Evolutionary conservation across 1,140 invertebrate species (phyloP).

Genomic region (Limonius californicus): DNA sequence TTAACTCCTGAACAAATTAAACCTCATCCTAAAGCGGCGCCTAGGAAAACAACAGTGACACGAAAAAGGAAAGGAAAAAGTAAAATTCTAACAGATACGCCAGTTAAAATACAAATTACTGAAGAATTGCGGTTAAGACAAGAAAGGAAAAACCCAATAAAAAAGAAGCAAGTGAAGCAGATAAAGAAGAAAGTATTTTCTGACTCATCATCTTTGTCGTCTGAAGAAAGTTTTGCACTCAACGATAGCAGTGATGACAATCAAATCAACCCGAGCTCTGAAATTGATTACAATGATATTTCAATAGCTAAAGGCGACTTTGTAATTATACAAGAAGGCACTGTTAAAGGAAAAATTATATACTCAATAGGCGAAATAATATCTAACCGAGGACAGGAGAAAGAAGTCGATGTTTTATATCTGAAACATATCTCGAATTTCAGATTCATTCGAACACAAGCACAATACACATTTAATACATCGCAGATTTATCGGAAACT

Average conservation of each 20-base stretch:
- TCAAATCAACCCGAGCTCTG: not conserved
- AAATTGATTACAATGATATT: not conserved
- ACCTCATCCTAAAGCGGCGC: not conserved
- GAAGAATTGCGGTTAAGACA: not conserved
- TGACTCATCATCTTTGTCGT: not conserved
- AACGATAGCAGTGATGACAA: not conserved
- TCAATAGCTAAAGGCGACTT: not conserved
- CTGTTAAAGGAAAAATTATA: not conserved
- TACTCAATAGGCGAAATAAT: not conserved
- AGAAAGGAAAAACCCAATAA: not conserved
- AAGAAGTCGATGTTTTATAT: not conserved
- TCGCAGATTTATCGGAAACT: not conserved
- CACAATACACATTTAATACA: slow-evolving; percentile 1
- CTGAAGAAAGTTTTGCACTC: not conserved
- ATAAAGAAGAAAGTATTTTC: not conserved
- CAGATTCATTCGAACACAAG: not conserved
- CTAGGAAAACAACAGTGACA: not conserved
- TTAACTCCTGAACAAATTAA: not conserved
- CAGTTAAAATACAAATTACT: not conserved
- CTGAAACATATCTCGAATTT: not conserved
- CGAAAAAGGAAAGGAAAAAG: not conserved
- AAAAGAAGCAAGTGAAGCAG: not conserved
- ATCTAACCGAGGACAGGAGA: not conserved
- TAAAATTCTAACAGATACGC: not conserved
- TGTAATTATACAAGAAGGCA: not conserved